Percentiles rank a stretch among this genome's conserved stretches.
Evolutionary conservation across 2,797 vertebrate species (phyloP).

Genomic region (Rallus crepitans): DNA sequence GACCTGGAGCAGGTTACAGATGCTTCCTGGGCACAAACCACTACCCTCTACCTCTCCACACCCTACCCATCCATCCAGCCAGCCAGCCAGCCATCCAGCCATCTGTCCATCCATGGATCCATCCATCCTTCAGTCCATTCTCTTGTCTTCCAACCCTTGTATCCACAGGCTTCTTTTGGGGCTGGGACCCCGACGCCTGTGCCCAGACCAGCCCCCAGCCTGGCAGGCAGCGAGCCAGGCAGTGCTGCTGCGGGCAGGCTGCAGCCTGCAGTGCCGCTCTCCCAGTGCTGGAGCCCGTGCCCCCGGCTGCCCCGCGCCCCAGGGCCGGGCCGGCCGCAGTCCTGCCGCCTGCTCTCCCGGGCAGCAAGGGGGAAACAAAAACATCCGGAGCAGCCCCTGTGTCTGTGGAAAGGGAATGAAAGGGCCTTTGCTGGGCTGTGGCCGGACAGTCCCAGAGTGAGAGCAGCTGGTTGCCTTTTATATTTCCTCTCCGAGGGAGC

Average conservation of each 20-base stretch:
- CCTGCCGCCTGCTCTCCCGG: background rate
- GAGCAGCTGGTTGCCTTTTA: conserved; percentile 29
- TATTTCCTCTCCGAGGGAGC: conserved; percentile 48
- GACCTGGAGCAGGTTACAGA: background rate
- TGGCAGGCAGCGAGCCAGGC: background rate
- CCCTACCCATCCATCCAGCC: background rate
- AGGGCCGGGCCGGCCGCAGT: background rate
- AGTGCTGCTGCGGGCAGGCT: background rate
- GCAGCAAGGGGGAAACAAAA: conserved; percentile 40
- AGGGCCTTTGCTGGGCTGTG: conserved; percentile 23
- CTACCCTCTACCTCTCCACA: background rate
- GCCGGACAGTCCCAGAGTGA: background rate
- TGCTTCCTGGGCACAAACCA: background rate
- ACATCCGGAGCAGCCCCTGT: conserved; percentile 34
- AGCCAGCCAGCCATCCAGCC: background rate
- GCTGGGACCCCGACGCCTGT: conserved; percentile 27
- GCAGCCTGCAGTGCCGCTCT: accelerated
- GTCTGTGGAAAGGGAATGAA: conserved; percentile 57
- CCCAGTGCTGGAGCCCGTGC: background rate
- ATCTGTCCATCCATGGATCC: background rate
- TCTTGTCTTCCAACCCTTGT: conserved; percentile 26
- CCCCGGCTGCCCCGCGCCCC: background rate
- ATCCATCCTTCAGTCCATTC: background rate
- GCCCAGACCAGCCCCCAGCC: background rate
- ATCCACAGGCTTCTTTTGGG: background rate